Conservation (phyloP, 2,888 invertebrate genomes). For the Alloplasta piceator region DNA sequence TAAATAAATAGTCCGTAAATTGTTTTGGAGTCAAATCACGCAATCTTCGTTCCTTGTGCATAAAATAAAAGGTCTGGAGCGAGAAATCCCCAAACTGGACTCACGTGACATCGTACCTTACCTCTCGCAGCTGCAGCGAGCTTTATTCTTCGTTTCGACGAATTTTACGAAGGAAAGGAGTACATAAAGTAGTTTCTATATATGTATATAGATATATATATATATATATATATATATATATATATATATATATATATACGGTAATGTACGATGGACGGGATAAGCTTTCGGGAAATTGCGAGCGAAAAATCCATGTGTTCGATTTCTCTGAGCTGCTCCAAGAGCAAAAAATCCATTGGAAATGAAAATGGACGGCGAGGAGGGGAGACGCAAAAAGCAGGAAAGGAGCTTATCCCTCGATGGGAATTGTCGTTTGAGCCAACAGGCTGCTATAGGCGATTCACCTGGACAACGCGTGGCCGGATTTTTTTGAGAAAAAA, state of each 20-base stretch:
- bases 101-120: constrained; percentile 1
- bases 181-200: neutral
- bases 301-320: constrained; percentile 29
- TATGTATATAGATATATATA: constrained; percentile 6
- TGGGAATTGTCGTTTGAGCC: constrained; percentile 29
- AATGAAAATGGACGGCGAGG: no score
- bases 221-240: neutral
- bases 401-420: constrained; percentile 39
- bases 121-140: constrained; percentile 10
- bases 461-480: constrained; percentile 35
- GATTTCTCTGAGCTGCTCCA: constrained; percentile 30
- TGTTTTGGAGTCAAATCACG: no score
- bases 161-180: neutral
- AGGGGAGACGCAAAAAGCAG: no score
- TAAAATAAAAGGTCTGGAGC: neutral
- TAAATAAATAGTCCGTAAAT: no score
- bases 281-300: constrained; percentile 39
- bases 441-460: neutral
- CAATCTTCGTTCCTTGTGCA: no score
- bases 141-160: constrained; percentile 7
- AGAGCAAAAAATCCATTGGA: neutral
- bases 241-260: no score
- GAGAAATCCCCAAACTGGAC: constrained; percentile 1
- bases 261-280: neutral
- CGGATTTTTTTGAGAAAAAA: constrained; percentile 39